These are phyloP conservation scores for Centrocercus urophasianus DNA, from an alignment of 2,113 vertebrate species.

Conservation along the genomic window DNA sequence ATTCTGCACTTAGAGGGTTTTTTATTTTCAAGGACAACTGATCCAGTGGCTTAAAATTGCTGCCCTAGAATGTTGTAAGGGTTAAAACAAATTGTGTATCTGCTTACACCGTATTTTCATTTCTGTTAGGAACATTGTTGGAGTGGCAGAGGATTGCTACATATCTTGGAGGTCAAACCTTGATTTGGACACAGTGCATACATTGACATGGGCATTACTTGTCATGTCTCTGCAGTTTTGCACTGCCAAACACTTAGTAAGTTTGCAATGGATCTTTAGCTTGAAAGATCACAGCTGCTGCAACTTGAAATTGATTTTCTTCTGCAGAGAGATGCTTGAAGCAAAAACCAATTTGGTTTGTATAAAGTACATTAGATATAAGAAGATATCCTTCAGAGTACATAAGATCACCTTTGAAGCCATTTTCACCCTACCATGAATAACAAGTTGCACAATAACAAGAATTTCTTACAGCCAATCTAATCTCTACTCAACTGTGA, in stretches of 20 bases:
- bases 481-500: conserved; percentile 57
- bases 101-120: neutral
- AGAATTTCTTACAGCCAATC: conserved; percentile 55
- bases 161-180: neutral
- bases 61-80: neutral
- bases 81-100: neutral
- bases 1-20: rapidly evolving
- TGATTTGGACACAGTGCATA: neutral
- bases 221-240: neutral
- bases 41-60: neutral
- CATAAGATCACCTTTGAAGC: conserved; percentile 24
- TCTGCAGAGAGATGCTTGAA: conserved; percentile 24
- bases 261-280: conserved; percentile 47
- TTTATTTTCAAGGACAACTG: neutral
- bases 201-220: neutral
- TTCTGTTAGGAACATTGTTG: neutral
- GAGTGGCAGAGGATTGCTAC: neutral
- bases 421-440: neutral
- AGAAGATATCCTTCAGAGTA: conserved; percentile 49
- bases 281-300: conserved; percentile 42
- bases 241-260: neutral
- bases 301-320: conserved; percentile 66
- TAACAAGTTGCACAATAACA: conserved; percentile 56
- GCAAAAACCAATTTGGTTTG: conserved; percentile 68
- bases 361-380: conserved; percentile 60